A percentile compares a stretch with the other conserved stretches of the same genome.
Conservation (phyloP, 2,113 vertebrate species). For the Rhombomys opimus region DNA sequence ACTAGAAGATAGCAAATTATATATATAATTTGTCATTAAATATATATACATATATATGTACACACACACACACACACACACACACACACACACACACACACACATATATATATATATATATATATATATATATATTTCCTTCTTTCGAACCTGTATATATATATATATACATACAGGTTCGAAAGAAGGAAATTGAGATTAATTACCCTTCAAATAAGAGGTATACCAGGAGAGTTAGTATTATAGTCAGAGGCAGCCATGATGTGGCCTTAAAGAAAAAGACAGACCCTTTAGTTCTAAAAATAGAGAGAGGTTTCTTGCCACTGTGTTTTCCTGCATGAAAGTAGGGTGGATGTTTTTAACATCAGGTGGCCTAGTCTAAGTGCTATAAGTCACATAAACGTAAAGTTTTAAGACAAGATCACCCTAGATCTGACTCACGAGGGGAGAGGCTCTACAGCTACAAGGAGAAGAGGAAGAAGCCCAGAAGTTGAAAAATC, state of each 20-base stretch:
- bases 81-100: too few relatives aligned
- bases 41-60: too few relatives aligned
- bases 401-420: background rate
- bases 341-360: too few relatives aligned
- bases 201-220: too few relatives aligned
- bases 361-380: background rate
- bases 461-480: background rate
- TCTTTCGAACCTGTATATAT: too few relatives aligned
- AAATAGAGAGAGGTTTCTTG: background rate
- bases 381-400: background rate
- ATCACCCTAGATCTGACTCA: background rate
- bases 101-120: too few relatives aligned
- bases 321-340: background rate
- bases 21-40: too few relatives aligned
- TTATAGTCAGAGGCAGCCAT: background rate
- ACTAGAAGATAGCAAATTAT: background rate
- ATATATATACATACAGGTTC: background rate
- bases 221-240: background rate
- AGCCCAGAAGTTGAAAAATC: background rate
- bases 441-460: background rate
- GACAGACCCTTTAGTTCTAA: background rate
- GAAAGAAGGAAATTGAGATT: background rate
- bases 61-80: too few relatives aligned
- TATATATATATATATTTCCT: too few relatives aligned
- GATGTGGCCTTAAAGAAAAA: background rate